Evolutionary conservation across 37 sponge, comb jelly and placozoan genomes (phyloP), one percentile per base, ranked within the genome.

Genomic region (Hormiphora californensis): DNA sequence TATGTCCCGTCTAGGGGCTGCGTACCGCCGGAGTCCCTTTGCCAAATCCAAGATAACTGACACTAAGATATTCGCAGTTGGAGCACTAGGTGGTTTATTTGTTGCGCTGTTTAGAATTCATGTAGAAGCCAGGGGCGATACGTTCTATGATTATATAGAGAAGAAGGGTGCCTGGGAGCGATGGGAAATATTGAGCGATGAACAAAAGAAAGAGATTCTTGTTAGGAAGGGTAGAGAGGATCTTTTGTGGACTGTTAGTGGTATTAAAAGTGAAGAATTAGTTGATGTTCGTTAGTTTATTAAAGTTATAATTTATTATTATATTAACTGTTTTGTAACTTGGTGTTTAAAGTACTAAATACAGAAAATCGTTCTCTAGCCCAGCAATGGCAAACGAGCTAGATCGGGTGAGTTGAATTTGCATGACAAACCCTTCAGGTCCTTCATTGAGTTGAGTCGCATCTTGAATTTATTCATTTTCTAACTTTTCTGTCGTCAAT

Each of bases 371-470:
- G n/a, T n/a, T n/a, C n/a, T n/a, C n/a, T n/a, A n/a, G n/a, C n/a
- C n/a, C n/a, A n/a, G n/a, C n/a, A n/a, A 65, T 65, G 67, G 67
- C 67, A 11, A 65, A 65, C 17, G 67, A 65, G 3, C 1, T 65
- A 8, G 67, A 65, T 28, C 32, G 67, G 67, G 67, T 65, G 37
- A 65, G 67, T 65, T 65, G n/a, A 17, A n/a, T n/a, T n/a, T n/a
- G n/a, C n/a, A n/a, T n/a, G n/a, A n/a, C n/a, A n/a, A n/a, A n/a
- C n/a, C n/a, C n/a, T n/a, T n/a, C n/a, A n/a, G n/a, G n/a, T n/a
- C n/a, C n/a, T n/a, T n/a, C n/a, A n/a, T n/a, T n/a, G n/a, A n/a
- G n/a, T n/a, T n/a, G n/a, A n/a, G n/a, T n/a, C n/a, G n/a, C n/a
- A n/a, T n/a, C n/a, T n/a, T n/a, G n/a, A n/a, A n/a, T n/a, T n/a